Evolutionary conservation across 2,888 invertebrate genomes (phyloP), one percentile per base, ranked within the genome.

Genomic region (Phyllotreta striolata): DNA sequence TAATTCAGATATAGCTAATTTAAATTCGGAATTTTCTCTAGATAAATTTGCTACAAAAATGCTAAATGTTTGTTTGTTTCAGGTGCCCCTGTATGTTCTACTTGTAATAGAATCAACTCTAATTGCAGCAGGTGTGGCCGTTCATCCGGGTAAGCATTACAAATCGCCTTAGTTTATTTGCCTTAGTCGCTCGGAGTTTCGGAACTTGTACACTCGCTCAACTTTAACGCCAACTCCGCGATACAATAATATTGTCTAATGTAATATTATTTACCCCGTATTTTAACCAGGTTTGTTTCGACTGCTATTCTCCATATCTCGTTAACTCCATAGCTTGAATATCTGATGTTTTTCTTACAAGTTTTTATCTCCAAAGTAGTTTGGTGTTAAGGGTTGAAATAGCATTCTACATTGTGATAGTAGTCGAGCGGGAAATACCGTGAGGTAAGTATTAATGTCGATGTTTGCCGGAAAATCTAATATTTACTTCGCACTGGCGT

Each of bases 21-120:
- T 41, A n/a, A 41, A 41, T 10, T n/a, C 3, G 12, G 3, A 46
- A 46, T 46, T 14, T 7, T 13, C 14, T 10, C 14, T 44, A 5
- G 7, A 46, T 4, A 46, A 34, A 6, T n/a, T 35, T 51, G 5
- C 6, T 35, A 54, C 37, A 38, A 10, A 39, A 54, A 12, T 24
- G 24, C 46, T 43, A 56, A 47, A 4, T 61, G 10, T 55, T 12
- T 56, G 62, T 62, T 66, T 61, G 47, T 80, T 80, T 34, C 76
- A 82, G 81, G 79, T 81, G 78, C 75, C 78, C 73, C 75, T 81
- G 72, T 77, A 80, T 70, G 73, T 79, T 68, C 24, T 24, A 3
- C 75, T 81, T 69, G 73, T 80, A 67, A 72, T 81, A 70, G 79
- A 80, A 74, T 76, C 80, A 75, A 78, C 78, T 65, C 78, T 81